Evolutionary conservation across 2,113 vertebrate species (phyloP).

Genomic region (Leucopsar rothschildi): DNA sequence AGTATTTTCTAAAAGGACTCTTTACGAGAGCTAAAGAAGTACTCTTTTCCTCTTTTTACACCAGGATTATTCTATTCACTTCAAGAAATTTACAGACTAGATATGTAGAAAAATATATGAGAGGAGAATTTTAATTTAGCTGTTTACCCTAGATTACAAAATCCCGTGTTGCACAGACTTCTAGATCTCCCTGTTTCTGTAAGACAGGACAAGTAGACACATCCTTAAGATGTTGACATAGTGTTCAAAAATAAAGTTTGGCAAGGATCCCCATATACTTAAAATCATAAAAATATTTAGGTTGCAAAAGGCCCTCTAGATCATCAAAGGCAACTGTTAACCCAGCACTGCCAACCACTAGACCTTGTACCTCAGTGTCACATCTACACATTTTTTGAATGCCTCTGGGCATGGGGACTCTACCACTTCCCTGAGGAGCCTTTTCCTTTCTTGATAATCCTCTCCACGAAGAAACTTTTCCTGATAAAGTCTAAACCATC

Average conservation of each 20-base stretch:
- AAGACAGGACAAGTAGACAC: background rate
- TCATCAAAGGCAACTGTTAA: background rate
- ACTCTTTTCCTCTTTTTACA: background rate
- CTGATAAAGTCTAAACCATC: background rate
- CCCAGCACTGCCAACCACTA: background rate
- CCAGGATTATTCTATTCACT: background rate
- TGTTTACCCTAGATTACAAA: background rate
- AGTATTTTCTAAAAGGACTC: background rate
- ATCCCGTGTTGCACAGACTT: background rate
- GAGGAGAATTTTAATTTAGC: background rate
- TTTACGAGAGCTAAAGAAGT: background rate
- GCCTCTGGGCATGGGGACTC: too few species aligned
- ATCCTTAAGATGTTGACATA: background rate
- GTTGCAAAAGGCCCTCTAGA: background rate
- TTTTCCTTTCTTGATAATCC: background rate
- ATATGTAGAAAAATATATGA: background rate
- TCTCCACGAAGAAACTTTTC: background rate
- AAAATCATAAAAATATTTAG: background rate
- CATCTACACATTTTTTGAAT: background rate
- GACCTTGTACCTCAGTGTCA: accelerated
- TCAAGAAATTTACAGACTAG: background rate
- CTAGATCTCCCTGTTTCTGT: background rate
- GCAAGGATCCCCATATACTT: background rate
- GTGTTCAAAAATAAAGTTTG: background rate
- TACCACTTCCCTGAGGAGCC: background rate